Percentiles rank a stretch among this genome's conserved stretches.
Evolutionary conservation across 2,888 invertebrate species (phyloP).

Genomic region (Malacosoma neustria): DNA sequence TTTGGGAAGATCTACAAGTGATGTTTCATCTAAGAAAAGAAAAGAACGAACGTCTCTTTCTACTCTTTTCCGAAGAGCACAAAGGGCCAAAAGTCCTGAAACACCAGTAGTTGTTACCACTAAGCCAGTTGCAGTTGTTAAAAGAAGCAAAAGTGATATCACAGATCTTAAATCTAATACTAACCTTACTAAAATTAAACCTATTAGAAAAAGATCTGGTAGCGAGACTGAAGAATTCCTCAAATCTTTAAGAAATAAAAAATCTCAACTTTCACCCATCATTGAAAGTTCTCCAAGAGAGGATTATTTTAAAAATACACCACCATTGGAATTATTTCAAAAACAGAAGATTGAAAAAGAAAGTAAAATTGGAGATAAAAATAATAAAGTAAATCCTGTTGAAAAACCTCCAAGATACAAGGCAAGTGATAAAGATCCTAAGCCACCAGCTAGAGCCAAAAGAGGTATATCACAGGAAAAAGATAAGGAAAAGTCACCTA

Average conservation of each 20-base stretch:
- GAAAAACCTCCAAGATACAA: slow-evolving; percentile 62
- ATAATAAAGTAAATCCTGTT: slow-evolving; percentile 59
- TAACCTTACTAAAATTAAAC: slow-evolving; percentile 52
- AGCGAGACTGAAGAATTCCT: slow-evolving; percentile 77
- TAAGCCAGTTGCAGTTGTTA: slow-evolving; percentile 57
- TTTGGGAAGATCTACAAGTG: slow-evolving; percentile 74
- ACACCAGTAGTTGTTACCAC: slow-evolving; percentile 61
- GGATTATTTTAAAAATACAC: slow-evolving; percentile 76
- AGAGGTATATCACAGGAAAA: slow-evolving; percentile 50
- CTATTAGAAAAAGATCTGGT: slow-evolving; percentile 74
- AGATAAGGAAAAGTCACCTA: slow-evolving; percentile 46
- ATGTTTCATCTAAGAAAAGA: slow-evolving; percentile 64
- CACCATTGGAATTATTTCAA: slow-evolving; percentile 51
- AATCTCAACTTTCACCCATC: slow-evolving; percentile 84
- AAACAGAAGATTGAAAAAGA: slow-evolving; percentile 45
- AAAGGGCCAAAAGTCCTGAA: slow-evolving; percentile 66
- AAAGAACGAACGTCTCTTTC: slow-evolving; percentile 79
- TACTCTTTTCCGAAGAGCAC: slow-evolving; percentile 78
- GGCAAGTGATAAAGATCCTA: slow-evolving; percentile 58
- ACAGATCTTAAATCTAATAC: slow-evolving; percentile 76
- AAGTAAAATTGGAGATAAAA: slow-evolving; percentile 30
- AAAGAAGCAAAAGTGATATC: slow-evolving; percentile 78
- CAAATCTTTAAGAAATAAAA: slow-evolving; percentile 71
- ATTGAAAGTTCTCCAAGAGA: slow-evolving; percentile 84
- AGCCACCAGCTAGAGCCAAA: slow-evolving; percentile 47